These are phyloP conservation scores for Plebejus argus DNA, from an alignment of 2,888 invertebrate genomes.

Conservation along the genomic window DNA sequence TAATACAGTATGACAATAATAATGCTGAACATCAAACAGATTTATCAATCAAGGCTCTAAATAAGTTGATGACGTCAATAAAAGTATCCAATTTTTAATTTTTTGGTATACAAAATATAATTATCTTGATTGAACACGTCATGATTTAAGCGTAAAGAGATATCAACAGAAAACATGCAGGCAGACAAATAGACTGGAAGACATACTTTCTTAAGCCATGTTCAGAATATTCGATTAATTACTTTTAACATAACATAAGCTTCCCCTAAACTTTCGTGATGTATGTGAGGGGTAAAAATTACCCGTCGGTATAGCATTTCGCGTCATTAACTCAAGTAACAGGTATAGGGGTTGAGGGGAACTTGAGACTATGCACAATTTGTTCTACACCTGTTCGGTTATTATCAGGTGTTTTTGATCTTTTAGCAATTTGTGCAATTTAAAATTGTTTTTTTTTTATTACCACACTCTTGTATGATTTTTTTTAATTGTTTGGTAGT, in stretches of 20 bases:
- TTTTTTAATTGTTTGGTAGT: too few relatives aligned
- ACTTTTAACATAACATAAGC: neutral
- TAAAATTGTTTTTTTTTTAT: too few relatives aligned
- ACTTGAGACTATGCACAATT: neutral
- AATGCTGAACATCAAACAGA: neutral
- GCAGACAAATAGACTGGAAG: neutral
- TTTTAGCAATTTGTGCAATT: too few relatives aligned
- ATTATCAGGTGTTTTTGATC: neutral
- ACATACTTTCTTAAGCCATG: neutral
- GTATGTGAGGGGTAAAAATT: constrained; percentile 3
- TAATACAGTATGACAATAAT: too few relatives aligned
- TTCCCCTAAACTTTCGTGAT: neutral
- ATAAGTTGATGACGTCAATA: too few relatives aligned
- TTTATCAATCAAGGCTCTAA: too few relatives aligned
- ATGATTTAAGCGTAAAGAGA: too few relatives aligned
- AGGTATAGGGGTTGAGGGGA: neutral
- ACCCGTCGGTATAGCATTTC: neutral
- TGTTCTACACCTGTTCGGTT: neutral
- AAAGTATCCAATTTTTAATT: too few relatives aligned
- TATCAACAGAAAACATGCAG: too few relatives aligned
- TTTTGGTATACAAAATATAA: too few relatives aligned
- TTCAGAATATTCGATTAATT: neutral
- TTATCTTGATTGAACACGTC: too few relatives aligned
- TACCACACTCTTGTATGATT: too few relatives aligned
- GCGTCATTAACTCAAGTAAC: constrained; percentile 13